Base-by-base conservation (phyloP, 2,797 vertebrate species). In the Corythornis leucogaster region DNA sequence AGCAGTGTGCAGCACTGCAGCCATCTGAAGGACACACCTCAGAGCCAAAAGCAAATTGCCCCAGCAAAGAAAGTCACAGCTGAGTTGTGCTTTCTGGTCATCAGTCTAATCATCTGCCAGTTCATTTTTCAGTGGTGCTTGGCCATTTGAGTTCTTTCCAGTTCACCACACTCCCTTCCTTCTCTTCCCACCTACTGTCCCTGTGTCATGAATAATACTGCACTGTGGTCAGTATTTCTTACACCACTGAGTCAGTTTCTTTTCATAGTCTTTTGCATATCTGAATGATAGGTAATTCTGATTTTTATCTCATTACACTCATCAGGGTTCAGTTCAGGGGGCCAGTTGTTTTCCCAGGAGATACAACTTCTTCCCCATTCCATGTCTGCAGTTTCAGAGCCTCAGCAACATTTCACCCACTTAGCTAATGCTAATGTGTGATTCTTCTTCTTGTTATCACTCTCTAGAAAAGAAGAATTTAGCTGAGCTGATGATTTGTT, bases 381-480 rank as follows among this genome's bases (percentile, higher is more conserved):
- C 9, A 4, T 77, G 48, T 48, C 33, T 55, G 42, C 45, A 40
- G n/a, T 42, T 77, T 87, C 70, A 70, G 53, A 73, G n/a, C 21
- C 40, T 66, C 40, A 57, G 25, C 55, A 59, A 5, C 51, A 12
- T 42, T 87, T 85, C n/a, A 48, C 15, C 4, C 43, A 74, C 20
- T 48, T 70, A 80, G 40, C n/a, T 75, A 85, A 61, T 31, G 50
- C 66, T 83, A 80, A 75, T 75, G 33, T 57, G 92, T 64, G n/a
- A 53, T 78, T 84, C 28, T 62, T 73, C 3, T 61, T 71, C 50
- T 51, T 54, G 78, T 84, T 88, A 63, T 58, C 16, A 17, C 33
- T 90, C 88, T 15, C 21, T n/a, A 42, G 7, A 76, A 76, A 86
- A 66, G 51, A 19, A 42, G 35, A 81, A 79, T 48, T 69, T 40